phyloP scores from a whole-genome alignment of 1,140 invertebrate genomes.

The Cydia fagiglandana region DNA sequence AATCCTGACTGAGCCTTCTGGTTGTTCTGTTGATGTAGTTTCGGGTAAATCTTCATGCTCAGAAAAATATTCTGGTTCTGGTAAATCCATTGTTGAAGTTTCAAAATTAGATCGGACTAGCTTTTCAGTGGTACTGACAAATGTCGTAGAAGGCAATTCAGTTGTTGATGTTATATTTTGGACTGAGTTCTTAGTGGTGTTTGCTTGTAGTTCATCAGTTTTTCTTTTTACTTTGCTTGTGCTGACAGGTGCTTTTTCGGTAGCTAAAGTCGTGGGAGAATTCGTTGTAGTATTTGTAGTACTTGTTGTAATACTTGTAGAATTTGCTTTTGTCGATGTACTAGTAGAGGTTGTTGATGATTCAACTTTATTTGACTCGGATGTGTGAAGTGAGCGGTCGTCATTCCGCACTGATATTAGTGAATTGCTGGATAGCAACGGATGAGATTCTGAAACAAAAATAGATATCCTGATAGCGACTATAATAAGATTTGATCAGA shows the following conservation, averaged over 20 bases:
- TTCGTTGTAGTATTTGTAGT: constrained; percentile 45
- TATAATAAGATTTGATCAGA: no score
- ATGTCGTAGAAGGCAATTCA: background rate
- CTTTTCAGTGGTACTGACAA: constrained; percentile 20
- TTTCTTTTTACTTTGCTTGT: constrained; percentile 63
- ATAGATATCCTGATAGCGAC: background rate
- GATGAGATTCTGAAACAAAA: constrained; percentile 38
- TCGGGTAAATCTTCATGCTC: constrained; percentile 36
- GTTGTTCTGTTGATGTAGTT: constrained; percentile 51
- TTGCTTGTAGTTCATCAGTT: constrained; percentile 43
- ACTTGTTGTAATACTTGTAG: constrained; percentile 39
- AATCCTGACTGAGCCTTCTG: constrained; percentile 61
- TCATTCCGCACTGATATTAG: constrained; percentile 46
- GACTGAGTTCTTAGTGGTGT: constrained; percentile 35
- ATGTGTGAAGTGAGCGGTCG: constrained; percentile 58
- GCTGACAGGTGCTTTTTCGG: constrained; percentile 43
- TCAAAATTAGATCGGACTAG: constrained; percentile 15
- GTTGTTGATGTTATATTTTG: constrained; percentile 37
- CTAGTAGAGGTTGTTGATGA: constrained; percentile 44
- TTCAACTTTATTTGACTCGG: constrained; percentile 53
- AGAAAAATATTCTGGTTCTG: background rate
- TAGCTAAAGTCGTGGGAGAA: constrained; percentile 41
- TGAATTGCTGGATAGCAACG: constrained; percentile 38
- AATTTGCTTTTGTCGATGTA: constrained; percentile 45
- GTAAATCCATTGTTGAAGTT: constrained; percentile 31